Evolutionary conservation across 2,113 vertebrate species (phyloP).

Genomic region (Sylvia atricapilla): DNA sequence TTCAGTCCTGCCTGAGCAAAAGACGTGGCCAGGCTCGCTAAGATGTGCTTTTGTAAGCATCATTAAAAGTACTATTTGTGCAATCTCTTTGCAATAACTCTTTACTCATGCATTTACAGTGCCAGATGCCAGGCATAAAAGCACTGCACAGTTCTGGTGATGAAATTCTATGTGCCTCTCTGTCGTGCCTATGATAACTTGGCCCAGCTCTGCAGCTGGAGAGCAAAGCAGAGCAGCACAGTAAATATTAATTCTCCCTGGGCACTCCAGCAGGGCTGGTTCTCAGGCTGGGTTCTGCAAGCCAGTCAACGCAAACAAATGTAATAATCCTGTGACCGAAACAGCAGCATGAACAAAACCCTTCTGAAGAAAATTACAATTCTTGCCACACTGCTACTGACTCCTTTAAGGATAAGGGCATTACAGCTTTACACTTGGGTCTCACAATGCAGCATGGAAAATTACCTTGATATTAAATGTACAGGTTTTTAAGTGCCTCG

Average conservation of each 20-base stretch:
- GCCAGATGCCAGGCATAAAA: constrained; percentile 25
- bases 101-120: not conserved
- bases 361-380: not conserved
- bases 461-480: not conserved
- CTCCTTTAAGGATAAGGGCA: not conserved
- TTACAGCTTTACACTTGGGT: not conserved
- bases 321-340: not conserved
- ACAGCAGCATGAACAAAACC: not conserved
- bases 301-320: not conserved
- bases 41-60: constrained; percentile 9
- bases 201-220: not conserved
- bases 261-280: not conserved
- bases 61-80: constrained; percentile 23
- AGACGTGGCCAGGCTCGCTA: not conserved
- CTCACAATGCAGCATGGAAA: not conserved
- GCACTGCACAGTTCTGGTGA: not conserved
- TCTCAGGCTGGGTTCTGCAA: not conserved
- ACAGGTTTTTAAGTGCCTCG: not conserved
- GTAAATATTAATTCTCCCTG: constrained; percentile 28
- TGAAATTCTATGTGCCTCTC: constrained; percentile 9
- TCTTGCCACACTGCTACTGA: not conserved
- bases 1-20: not conserved
- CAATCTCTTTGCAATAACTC: constrained; percentile 19
- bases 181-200: not conserved
- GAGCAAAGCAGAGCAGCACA: not conserved